Conservation (phyloP, 2,797 vertebrate genomes). For the Bradypodion ventrale region DNA sequence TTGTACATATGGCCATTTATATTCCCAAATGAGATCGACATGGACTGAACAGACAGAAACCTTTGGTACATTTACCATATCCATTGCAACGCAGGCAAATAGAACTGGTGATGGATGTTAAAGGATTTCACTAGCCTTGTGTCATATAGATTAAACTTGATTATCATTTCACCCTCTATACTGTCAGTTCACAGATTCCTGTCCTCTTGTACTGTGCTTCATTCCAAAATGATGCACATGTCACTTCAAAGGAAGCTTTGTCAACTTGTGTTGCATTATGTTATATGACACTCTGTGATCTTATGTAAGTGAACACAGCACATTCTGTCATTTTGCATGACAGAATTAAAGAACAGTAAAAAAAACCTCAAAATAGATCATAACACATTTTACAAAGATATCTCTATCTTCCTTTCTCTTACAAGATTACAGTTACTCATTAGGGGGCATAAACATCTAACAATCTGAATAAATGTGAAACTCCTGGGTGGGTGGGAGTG, state of each 20-base stretch:
- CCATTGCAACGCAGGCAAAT: background rate
- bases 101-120: conserved; percentile 1
- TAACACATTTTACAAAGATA: conserved; percentile 14
- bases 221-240: conserved; percentile 11
- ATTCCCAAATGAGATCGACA: background rate
- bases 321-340: background rate
- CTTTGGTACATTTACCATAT: background rate
- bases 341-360: background rate
- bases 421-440: background rate
- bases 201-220: background rate
- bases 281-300: conserved; percentile 28
- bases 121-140: background rate
- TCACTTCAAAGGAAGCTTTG: background rate
- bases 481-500: no score
- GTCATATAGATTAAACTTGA: background rate
- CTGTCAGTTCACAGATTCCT: background rate
- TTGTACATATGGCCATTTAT: background rate
- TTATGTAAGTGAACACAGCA: conserved; percentile 27
- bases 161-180: background rate
- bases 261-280: background rate
- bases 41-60: background rate
- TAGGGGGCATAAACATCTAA: background rate
- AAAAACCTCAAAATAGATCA: background rate
- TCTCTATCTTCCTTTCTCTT: conserved; percentile 10
- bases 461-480: background rate